Conservation (phyloP, 2,113 vertebrate genomes). For the Microtus richardsoni region DNA sequence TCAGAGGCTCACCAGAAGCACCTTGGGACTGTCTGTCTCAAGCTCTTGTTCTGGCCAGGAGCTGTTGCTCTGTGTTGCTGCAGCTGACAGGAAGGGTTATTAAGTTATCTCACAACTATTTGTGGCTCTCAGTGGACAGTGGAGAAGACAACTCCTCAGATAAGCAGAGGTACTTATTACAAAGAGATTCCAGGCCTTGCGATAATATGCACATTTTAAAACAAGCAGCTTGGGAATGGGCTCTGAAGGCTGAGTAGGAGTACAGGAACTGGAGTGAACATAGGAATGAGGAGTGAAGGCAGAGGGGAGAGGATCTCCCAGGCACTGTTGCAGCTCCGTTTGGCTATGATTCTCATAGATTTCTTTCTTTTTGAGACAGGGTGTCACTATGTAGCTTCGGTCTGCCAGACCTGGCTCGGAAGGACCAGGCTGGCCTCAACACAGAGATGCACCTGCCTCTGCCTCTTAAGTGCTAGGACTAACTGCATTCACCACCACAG, state of each 20-base stretch:
- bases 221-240: slow-evolving; percentile 15
- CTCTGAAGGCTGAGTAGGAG: slow-evolving; percentile 45
- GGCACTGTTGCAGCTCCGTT: neutral
- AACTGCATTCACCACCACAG: neutral
- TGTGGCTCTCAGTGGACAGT: neutral
- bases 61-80: neutral
- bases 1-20: neutral
- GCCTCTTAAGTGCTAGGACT: neutral
- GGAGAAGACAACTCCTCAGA: neutral
- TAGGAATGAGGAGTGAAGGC: neutral
- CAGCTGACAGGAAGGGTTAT: neutral
- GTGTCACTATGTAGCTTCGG: neutral
- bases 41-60: neutral
- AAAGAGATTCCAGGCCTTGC: neutral
- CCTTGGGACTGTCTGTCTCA: neutral
- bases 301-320: neutral
- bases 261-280: neutral
- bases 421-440: neutral
- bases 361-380: neutral
- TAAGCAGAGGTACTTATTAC: slow-evolving; percentile 5
- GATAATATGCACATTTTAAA: slow-evolving; percentile 23
- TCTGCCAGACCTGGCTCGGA: neutral
- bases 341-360: neutral
- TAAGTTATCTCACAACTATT: neutral
- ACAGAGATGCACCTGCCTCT: neutral